phyloP scores from a whole-genome alignment of 2,113 vertebrate genomes.

The Psammodynastes pulverulentus region DNA sequence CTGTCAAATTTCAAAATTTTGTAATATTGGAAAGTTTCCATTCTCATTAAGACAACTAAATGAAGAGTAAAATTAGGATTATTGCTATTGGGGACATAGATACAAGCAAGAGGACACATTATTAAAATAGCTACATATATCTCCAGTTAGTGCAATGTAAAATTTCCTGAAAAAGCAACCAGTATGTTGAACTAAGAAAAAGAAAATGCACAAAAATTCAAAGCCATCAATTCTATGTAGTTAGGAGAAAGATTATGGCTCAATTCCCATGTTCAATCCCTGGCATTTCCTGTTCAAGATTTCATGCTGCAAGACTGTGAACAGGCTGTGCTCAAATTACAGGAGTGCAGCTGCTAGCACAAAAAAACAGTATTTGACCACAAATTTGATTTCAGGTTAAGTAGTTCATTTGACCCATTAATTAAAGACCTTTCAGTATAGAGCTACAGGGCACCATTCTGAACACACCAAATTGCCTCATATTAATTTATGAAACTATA shows the following conservation, averaged over 20 bases:
- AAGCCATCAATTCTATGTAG: not conserved
- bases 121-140: not conserved
- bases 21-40: not conserved
- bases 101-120: not conserved
- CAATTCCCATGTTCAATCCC: not conserved
- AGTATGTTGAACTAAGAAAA: not conserved
- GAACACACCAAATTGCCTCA: not conserved
- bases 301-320: not conserved
- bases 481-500: not conserved
- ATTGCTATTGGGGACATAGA: not conserved
- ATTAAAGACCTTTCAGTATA: not conserved
- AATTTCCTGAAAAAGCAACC: not conserved
- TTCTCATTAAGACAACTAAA: not conserved
- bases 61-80: not conserved
- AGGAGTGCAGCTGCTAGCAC: not conserved
- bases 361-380: not conserved
- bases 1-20: conserved; percentile 9
- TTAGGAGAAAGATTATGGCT: not conserved
- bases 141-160: not conserved
- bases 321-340: not conserved
- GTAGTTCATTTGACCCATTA: not conserved
- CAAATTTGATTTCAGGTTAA: not conserved
- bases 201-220: not conserved
- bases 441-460: not conserved
- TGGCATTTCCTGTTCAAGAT: not conserved